These are phyloP conservation scores for Trematocara zebra DNA, from an alignment of 2,113 vertebrate genomes.

Conservation along the genomic window DNA sequence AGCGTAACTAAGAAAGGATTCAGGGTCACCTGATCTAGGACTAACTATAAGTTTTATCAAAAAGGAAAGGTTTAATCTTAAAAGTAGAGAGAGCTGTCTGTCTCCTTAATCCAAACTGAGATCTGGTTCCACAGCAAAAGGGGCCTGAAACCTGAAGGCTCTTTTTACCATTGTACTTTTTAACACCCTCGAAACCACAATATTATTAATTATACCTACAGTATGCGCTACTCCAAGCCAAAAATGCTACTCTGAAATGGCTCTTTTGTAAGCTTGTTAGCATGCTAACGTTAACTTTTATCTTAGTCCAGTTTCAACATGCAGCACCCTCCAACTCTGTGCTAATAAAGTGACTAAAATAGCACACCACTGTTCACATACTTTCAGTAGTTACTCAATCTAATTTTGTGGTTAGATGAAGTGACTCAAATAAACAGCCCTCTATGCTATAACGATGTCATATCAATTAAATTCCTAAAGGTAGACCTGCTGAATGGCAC, in stretches of 20 bases:
- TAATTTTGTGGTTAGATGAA: background rate
- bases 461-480: background rate
- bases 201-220: background rate
- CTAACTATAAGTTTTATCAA: background rate
- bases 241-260: background rate
- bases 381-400: background rate
- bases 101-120: background rate
- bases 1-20: background rate
- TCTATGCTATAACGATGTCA: background rate
- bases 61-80: background rate
- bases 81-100: fast-evolving
- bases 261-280: background rate
- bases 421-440: background rate
- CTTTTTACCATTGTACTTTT: background rate
- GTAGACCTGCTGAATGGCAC: conserved; percentile 77
- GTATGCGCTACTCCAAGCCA: fast-evolving
- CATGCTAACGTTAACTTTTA: fast-evolving
- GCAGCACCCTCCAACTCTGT: background rate
- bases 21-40: background rate
- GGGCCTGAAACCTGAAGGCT: fast-evolving
- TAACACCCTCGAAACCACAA: background rate
- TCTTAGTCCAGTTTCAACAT: background rate
- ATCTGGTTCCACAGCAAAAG: background rate
- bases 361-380: background rate
- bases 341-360: background rate